Evolutionary conservation across 2,797 vertebrate species (phyloP).

Genomic region (Neosilurus hyrtlii): DNA sequence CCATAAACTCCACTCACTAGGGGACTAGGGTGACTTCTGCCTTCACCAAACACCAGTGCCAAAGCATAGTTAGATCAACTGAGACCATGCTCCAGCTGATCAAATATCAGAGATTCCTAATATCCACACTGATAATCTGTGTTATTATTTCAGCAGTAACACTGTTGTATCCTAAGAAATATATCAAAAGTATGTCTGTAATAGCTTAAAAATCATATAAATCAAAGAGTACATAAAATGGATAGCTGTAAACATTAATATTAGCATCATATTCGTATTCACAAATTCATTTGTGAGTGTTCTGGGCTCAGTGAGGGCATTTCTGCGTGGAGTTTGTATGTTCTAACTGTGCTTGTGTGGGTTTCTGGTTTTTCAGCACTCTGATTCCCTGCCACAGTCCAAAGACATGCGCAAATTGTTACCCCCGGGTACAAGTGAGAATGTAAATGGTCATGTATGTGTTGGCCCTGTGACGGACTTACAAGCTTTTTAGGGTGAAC

Average conservation of each 20-base stretch:
- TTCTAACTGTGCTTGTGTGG: too few relatives aligned
- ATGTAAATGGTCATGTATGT: too few relatives aligned
- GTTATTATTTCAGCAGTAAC: neutral
- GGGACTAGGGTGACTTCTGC: neutral
- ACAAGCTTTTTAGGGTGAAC: too few relatives aligned
- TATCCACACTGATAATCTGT: neutral
- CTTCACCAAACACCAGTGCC: neutral
- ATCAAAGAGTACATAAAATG: neutral
- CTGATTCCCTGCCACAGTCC: too few relatives aligned
- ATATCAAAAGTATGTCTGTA: neutral
- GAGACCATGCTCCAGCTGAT: neutral
- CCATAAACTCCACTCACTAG: slow-evolving; percentile 64
- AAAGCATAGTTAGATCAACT: neutral
- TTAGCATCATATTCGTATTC: neutral
- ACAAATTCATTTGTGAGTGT: too few relatives aligned
- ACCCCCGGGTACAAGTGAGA: too few relatives aligned
- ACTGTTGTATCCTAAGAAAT: neutral
- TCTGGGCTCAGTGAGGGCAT: too few relatives aligned
- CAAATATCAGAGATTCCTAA: neutral
- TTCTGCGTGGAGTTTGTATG: too few relatives aligned
- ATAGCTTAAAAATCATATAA: neutral
- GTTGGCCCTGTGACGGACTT: too few relatives aligned
- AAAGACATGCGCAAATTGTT: too few relatives aligned
- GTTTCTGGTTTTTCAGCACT: too few relatives aligned
- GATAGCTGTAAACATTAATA: neutral